These are phyloP conservation scores for Campylorhamphus procurvoides DNA, from an alignment of 2,113 vertebrate species.

Conservation along the genomic window DNA sequence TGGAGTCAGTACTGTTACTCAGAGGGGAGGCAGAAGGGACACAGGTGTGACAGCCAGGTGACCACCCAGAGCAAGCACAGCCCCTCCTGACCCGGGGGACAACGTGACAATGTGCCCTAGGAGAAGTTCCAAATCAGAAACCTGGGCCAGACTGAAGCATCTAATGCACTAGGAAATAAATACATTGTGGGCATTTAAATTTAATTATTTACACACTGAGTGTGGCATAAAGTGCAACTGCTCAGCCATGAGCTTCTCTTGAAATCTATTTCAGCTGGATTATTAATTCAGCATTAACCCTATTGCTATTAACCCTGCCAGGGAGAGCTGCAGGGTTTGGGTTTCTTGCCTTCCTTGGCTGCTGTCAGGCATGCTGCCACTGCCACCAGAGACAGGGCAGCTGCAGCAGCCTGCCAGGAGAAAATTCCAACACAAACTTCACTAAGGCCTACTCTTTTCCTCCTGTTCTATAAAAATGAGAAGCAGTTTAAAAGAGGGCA, in stretches of 20 bases:
- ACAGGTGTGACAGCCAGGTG: no score
- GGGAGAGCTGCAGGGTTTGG: not conserved
- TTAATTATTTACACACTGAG: not conserved
- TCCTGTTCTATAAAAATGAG: not conserved
- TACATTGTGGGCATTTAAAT: not conserved
- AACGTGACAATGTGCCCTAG: fast-evolving
- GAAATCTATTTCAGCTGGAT: not conserved
- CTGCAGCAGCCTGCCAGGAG: not conserved
- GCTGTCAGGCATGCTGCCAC: not conserved
- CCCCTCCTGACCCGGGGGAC: not conserved
- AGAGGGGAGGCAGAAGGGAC: not conserved
- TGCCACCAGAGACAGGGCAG: not conserved
- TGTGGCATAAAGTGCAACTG: not conserved
- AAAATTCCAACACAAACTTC: not conserved
- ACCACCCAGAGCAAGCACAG: not conserved
- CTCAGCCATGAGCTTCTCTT: not conserved
- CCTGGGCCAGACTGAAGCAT: not conserved
- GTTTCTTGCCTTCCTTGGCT: not conserved
- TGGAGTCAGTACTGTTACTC: not conserved
- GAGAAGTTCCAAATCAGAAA: not conserved
- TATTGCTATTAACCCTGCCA: not conserved
- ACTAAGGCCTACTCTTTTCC: not conserved
- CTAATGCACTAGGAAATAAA: not conserved
- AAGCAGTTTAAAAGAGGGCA: not conserved
- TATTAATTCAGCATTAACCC: not conserved